Evolutionary conservation across 1,140 invertebrate genomes (phyloP).

Genomic region (Diorhabda carinulata): DNA sequence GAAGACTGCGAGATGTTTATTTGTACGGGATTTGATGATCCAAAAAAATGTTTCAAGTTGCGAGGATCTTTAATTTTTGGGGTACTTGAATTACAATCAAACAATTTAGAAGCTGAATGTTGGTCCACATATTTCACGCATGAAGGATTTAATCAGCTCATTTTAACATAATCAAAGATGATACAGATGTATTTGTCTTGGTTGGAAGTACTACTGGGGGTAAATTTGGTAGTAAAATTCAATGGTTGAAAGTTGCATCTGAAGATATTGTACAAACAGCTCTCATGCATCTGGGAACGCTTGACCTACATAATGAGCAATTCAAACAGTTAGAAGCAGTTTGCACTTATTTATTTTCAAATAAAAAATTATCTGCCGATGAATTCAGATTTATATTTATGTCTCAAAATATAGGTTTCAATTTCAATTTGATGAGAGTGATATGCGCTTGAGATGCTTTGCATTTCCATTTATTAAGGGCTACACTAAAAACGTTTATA

Average conservation of each 20-base stretch:
- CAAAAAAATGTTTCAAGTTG: slow-evolving; percentile 31
- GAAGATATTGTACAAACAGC: slow-evolving; percentile 20
- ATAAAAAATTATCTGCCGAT: slow-evolving; percentile 29
- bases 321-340: slow-evolving; percentile 27
- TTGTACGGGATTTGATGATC: slow-evolving; percentile 33
- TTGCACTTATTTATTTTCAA: slow-evolving; percentile 28
- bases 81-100: slow-evolving; percentile 28
- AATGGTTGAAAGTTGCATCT: slow-evolving; percentile 18
- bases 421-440: slow-evolving; percentile 28
- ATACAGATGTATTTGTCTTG: slow-evolving; percentile 15
- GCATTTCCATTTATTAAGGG: slow-evolving; percentile 31
- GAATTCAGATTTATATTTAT: slow-evolving; percentile 29
- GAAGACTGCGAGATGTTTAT: slow-evolving; percentile 8
- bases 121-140: slow-evolving; percentile 4
- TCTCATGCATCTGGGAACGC: slow-evolving; percentile 23
- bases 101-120: slow-evolving; percentile 26
- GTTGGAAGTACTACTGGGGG: slow-evolving; percentile 20
- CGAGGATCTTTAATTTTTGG: slow-evolving; percentile 29
- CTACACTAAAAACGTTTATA: slow-evolving; percentile 29
- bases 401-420: slow-evolving; percentile 30
- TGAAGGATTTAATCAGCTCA: slow-evolving; percentile 1
- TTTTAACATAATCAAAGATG: slow-evolving; percentile 4
- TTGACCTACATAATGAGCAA: slow-evolving; percentile 27
- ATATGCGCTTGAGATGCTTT: slow-evolving; percentile 31
- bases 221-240: slow-evolving; percentile 19